A percentile compares a stretch with the other conserved stretches of the same genome.
These are phyloP conservation scores for Triplophysa bombifrons DNA, from an alignment of 2,797 vertebrate species.

Conservation along the genomic window DNA sequence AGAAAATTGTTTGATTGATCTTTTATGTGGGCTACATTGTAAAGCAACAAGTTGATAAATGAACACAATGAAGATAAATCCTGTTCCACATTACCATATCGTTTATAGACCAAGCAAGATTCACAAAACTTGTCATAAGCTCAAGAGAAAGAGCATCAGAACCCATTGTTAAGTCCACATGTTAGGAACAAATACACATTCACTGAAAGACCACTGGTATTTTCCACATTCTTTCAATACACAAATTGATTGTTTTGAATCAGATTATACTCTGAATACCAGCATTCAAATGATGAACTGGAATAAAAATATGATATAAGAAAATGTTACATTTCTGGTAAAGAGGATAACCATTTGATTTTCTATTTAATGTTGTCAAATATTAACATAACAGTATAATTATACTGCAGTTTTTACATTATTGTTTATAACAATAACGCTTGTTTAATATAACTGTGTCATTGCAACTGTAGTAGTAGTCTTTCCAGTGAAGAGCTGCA, in stretches of 20 bases:
- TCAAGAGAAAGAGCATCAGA: slow-evolving; percentile 4
- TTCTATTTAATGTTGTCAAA: too few species aligned
- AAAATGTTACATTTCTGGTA: too few species aligned
- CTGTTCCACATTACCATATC: neutral
- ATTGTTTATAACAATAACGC: too few species aligned
- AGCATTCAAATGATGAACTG: neutral
- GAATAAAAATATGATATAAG: neutral
- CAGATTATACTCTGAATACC: neutral
- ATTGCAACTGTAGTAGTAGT: slow-evolving; percentile 1
- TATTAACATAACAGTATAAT: too few species aligned
- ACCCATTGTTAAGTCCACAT: neutral
- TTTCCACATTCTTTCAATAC: too few species aligned
- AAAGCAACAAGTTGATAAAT: slow-evolving; percentile 18
- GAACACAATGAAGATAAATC: neutral
- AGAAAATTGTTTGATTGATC: neutral
- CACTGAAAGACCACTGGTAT: too few species aligned
- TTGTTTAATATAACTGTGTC: neutral
- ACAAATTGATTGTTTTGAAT: neutral
- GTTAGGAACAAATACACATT: neutral
- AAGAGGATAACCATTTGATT: too few species aligned
- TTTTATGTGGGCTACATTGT: slow-evolving; percentile 5
- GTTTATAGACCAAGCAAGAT: neutral
- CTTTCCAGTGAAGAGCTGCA: slow-evolving; percentile 30
- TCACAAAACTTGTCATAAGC: slow-evolving; percentile 18
- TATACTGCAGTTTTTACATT: too few species aligned